A percentile compares a stretch with the other conserved stretches of the same genome.
Evolutionary conservation across 1,140 invertebrate genomes (phyloP).

Genomic region (Phymastichus coffea): DNA sequence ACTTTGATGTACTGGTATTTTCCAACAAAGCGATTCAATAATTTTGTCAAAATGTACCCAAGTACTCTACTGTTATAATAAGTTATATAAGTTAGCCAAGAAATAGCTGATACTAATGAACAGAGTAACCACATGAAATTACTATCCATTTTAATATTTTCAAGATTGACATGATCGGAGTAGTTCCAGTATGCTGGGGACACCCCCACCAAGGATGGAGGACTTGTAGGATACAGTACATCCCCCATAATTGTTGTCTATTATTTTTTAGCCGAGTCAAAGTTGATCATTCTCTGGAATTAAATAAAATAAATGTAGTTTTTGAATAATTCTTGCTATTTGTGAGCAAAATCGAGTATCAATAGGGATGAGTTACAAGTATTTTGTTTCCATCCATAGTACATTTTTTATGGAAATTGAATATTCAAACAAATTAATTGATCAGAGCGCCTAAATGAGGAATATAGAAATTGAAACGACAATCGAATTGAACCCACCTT

Average conservation of each 20-base stretch:
- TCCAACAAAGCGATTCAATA: conserved; percentile 86
- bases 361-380: too few species aligned
- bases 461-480: too few species aligned
- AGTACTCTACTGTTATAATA: conserved; percentile 94
- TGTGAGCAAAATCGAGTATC: too few species aligned
- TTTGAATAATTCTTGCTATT: too few species aligned
- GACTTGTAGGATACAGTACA: conserved; percentile 39
- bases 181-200: conserved; percentile 50
- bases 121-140: conserved; percentile 80
- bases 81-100: conserved; percentile 91
- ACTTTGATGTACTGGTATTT: conserved; percentile 86
- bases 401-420: too few species aligned
- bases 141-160: conserved; percentile 78
- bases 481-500: neutral
- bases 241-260: conserved; percentile 38
- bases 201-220: conserved; percentile 44
- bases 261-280: neutral
- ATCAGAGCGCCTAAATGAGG: too few species aligned
- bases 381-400: too few species aligned
- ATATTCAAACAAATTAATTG: too few species aligned
- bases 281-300: too few species aligned
- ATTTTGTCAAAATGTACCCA: conserved; percentile 85
- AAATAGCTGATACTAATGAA: conserved; percentile 76
- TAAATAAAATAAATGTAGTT: too few species aligned
- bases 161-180: conserved; percentile 59